These are phyloP conservation scores for rat (Rattus norvegicus) DNA, from an alignment of 2,113 vertebrate genomes.

Conservation along the genomic window GRCr8 NC_086019.1:230803501-230804000, in stretches of 20 bases:
- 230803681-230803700: neutral
- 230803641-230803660: neutral
- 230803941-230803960: neutral
- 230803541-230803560: neutral
- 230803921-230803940: neutral
- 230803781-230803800: neutral
- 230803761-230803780: neutral
- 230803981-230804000: neutral
- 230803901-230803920: neutral
- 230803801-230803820: neutral
- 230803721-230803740: neutral
- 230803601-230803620: neutral
- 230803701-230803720: neutral
- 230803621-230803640: neutral
- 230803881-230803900: neutral
- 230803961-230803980: neutral
- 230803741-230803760: neutral
- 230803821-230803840: neutral
- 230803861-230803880: neutral
- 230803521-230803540: neutral
- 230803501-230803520: neutral
- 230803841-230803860: neutral
- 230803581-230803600: neutral
- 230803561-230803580: neutral
- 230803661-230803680: neutral